Percentiles rank a stretch among this genome's conserved stretches.
Evolutionary conservation across 2,113 vertebrate genomes (phyloP).

Genomic region (Nymphicus hollandicus): DNA sequence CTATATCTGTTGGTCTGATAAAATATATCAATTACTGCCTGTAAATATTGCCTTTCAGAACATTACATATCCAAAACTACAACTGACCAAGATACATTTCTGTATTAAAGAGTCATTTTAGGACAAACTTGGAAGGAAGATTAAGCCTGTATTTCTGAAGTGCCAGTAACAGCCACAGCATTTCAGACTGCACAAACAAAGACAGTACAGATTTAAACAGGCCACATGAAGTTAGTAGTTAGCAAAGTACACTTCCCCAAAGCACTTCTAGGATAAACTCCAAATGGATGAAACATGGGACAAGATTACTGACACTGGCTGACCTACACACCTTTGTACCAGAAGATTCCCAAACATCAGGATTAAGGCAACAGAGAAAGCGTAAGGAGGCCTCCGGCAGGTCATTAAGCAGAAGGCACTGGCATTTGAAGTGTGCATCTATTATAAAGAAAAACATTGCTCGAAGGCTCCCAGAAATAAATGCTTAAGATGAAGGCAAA

Average conservation of each 20-base stretch:
- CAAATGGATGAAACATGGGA: not conserved
- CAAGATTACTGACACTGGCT: not conserved
- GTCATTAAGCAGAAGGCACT: not conserved
- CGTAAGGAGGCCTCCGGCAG: rapidly evolving
- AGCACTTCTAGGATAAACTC: not conserved
- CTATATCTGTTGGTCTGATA: not conserved
- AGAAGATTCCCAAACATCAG: not conserved
- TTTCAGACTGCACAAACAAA: not conserved
- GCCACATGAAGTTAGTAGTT: not conserved
- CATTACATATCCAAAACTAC: not conserved
- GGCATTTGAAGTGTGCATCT: not conserved
- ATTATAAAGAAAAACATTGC: not conserved
- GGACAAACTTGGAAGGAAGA: not conserved
- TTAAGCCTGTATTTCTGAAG: not conserved
- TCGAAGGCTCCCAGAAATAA: not conserved
- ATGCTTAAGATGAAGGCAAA: not conserved
- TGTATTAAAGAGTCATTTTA: not conserved
- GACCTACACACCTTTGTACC: not conserved
- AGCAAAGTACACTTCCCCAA: not conserved
- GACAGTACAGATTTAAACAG: not conserved
- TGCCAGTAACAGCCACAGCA: not conserved
- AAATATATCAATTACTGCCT: not conserved
- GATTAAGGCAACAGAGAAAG: not conserved
- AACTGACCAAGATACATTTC: not conserved
- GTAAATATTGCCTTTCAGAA: not conserved